Evolutionary conservation across 30 jellyfish, hydroid and myxozoan species (phyloP).

Genomic region (Aurelia sp.): DNA sequence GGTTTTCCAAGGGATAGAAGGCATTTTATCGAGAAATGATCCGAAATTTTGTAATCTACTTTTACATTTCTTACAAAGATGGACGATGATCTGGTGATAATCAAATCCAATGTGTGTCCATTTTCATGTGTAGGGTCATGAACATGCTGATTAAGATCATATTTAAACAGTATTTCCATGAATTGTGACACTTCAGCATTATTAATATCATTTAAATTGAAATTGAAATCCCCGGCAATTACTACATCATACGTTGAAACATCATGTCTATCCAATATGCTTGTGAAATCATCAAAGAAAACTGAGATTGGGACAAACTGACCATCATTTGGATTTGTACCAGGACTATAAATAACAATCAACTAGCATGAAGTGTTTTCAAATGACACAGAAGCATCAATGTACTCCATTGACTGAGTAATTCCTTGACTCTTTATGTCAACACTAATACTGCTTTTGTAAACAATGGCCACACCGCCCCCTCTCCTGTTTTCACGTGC

Average conservation of each 20-base stretch:
- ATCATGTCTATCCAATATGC: slow-evolving; percentile 11
- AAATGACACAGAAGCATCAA: slow-evolving; percentile 1
- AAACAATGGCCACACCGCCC: slow-evolving; percentile 34
- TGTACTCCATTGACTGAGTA: slow-evolving; percentile 32
- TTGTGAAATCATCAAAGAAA: neutral
- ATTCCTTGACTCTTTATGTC: slow-evolving; percentile 32
- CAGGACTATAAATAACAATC: no score
- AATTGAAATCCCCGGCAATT: slow-evolving; percentile 54
- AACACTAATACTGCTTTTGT: slow-evolving; percentile 9
- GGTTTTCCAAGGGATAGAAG: slow-evolving; percentile 33
- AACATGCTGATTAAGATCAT: slow-evolving; percentile 51
- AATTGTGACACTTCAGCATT: slow-evolving; percentile 46
- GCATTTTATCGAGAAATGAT: slow-evolving; percentile 51
- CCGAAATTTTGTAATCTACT: slow-evolving; percentile 41
- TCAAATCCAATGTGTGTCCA: slow-evolving; percentile 48
- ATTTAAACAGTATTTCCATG: slow-evolving; percentile 3
- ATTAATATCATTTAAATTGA: slow-evolving; percentile 25
- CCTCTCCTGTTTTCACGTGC: slow-evolving; percentile 15
- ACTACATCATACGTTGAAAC: slow-evolving; percentile 35
- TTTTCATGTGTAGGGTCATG: slow-evolving; percentile 46
- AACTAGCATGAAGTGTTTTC: no score
- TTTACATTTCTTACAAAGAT: slow-evolving; percentile 3
- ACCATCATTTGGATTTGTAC: no score
- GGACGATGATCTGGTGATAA: slow-evolving; percentile 55
- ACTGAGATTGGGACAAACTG: neutral